phyloP scores from a whole-genome alignment of 2,888 invertebrate species.

The Acleris emargana region DNA sequence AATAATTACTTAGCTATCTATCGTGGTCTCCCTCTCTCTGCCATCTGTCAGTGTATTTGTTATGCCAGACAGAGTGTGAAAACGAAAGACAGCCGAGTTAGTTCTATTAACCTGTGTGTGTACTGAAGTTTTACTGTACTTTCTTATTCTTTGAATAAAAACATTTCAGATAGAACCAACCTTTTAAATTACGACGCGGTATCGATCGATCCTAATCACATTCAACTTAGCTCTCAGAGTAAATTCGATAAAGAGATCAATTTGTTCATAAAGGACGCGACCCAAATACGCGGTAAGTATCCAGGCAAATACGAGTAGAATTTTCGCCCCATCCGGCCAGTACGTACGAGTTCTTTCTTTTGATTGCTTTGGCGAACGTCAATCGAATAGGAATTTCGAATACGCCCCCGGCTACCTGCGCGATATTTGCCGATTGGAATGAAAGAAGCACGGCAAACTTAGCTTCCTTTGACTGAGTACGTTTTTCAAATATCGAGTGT shows the following conservation, averaged over 20 bases:
- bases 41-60: too few species aligned
- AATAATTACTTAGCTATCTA: too few species aligned
- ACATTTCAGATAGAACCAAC: constrained; percentile 7
- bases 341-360: constrained; percentile 17
- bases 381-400: constrained; percentile 25
- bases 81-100: too few species aligned
- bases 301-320: constrained; percentile 19
- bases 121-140: background rate
- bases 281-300: constrained; percentile 14
- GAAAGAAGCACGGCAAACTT: constrained; percentile 22
- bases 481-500: constrained; percentile 6
- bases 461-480: constrained; percentile 5
- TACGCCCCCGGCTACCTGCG: constrained; percentile 12
- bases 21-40: too few species aligned
- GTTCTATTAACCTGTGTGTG: too few species aligned
- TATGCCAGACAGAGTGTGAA: too few species aligned
- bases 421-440: constrained; percentile 16
- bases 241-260: constrained; percentile 20
- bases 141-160: background rate
- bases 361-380: constrained; percentile 23
- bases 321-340: constrained; percentile 8
- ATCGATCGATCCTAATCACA: constrained; percentile 8
- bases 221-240: constrained; percentile 11
- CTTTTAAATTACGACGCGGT: constrained; percentile 5
- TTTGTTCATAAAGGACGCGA: constrained; percentile 27